These are phyloP conservation scores for Proteles cristata DNA, from an alignment of 2,113 vertebrate genomes.

Conservation along the genomic window DNA sequence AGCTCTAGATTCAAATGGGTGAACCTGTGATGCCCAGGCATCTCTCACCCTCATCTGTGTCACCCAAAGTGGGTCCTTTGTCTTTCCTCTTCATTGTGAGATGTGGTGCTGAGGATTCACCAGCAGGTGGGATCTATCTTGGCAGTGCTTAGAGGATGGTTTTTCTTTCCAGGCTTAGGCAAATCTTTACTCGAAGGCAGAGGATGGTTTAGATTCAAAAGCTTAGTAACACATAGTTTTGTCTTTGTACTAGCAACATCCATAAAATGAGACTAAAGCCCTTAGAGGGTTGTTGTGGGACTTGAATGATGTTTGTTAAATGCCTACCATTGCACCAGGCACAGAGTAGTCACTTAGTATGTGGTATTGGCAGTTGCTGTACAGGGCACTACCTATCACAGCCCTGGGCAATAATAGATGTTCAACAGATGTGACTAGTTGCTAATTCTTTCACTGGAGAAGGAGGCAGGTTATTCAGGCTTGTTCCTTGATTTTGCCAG, in stretches of 20 bases:
- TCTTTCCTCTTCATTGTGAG: background rate
- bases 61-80: background rate
- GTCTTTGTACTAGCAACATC: background rate
- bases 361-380: background rate
- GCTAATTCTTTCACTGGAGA: background rate
- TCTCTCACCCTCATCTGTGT: background rate
- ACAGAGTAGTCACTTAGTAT: background rate
- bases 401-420: background rate
- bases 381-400: background rate
- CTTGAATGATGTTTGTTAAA: background rate
- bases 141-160: background rate
- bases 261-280: background rate
- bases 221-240: background rate
- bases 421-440: background rate
- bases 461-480: background rate
- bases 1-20: background rate
- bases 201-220: background rate
- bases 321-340: background rate
- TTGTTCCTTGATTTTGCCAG: conserved; percentile 36
- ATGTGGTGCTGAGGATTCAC: background rate
- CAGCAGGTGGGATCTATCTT: background rate
- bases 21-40: background rate
- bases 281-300: background rate
- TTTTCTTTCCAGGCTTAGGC: background rate
- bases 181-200: background rate